Evolutionary conservation across 2,113 vertebrate genomes (phyloP), one percentile per base, ranked within the genome.

Genomic region (Pelecanoides urinatrix): DNA sequence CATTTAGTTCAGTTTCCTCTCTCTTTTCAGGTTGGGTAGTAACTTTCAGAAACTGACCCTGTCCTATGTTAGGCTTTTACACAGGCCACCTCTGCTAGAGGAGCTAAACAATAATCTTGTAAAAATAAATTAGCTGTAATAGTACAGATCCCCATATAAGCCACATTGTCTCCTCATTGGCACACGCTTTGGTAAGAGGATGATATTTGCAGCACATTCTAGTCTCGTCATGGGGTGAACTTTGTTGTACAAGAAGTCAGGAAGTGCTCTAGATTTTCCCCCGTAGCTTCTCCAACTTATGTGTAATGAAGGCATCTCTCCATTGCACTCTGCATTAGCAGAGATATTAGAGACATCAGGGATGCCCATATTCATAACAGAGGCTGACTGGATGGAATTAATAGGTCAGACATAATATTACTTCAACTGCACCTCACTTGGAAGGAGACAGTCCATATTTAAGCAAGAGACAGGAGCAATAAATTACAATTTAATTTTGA

Each of bases 401-500:
- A 71, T 23, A 90, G 47, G 30, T 66, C 62, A 74, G 66, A 67
- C 42, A 42, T 27, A 50, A 44, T 22, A 49, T 5, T 45, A 23
- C 52, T 52, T 75, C 73, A 92, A 40, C 74, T 40, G 61, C n/a
- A 90, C 32, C 67, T 67, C 56, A 61, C 42, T 52, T 66, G 36
- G 36, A 84, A 96, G 56, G 63, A 84, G 50, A 65, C 18, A 70
- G 72, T 42, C n/a, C 27, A n/a, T 53, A 80, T 62, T 92, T 58
- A 76, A 66, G 67, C 40, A 80, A 67, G 21, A 50, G 58, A 84
- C 49, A 52, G 47, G 13, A 76, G 42, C 25, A 67, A 72, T 62
- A 67, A 72, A 63, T 52, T 84, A 52, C 26, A 87, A 75, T 27
- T 94, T 38, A 66, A 79, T 75, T 83, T 61, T 79, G 22, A 78